Percentiles rank a stretch among this genome's conserved stretches.
phyloP scores from a whole-genome alignment of 2,888 invertebrate species.

The Habroteleia sp. region DNA sequence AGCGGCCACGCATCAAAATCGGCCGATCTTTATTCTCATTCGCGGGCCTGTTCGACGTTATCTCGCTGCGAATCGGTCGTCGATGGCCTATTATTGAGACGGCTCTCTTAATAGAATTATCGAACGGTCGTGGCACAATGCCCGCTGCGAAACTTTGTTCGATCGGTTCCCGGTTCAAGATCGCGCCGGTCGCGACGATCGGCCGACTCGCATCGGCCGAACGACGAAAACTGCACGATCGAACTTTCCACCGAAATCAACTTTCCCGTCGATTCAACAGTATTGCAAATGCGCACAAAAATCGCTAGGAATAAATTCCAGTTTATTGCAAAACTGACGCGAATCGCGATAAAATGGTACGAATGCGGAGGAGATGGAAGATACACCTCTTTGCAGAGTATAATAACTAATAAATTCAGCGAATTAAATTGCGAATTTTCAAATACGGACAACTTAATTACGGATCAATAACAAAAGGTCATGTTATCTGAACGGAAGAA shows the following conservation, averaged over 20 bases:
- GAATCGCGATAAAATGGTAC: conserved; percentile 32
- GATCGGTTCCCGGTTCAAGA: conserved; percentile 30
- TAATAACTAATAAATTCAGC: conserved; percentile 46
- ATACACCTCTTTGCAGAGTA: conserved; percentile 17
- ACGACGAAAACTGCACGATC: not conserved
- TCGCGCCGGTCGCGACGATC: conserved; percentile 37
- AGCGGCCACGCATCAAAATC: conserved; percentile 23
- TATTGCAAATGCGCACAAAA: too few species aligned
- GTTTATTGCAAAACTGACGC: conserved; percentile 21
- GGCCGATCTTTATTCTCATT: conserved; percentile 20
- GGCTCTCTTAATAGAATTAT: conserved; percentile 49
- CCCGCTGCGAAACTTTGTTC: conserved; percentile 32
- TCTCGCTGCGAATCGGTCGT: conserved; percentile 28
- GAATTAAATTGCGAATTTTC: conserved; percentile 11
- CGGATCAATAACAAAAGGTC: conserved; percentile 57
- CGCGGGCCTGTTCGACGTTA: conserved; percentile 19
- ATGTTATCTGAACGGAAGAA: conserved; percentile 21
- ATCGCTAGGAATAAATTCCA: too few species aligned
- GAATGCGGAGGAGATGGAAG: conserved; percentile 18
- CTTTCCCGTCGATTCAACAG: too few species aligned
- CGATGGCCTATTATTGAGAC: conserved; percentile 39
- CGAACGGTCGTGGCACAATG: conserved; percentile 28
- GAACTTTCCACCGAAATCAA: not conserved
- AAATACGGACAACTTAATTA: conserved; percentile 53
- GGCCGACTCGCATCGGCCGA: not conserved